A percentile compares a stretch with the other conserved stretches of the same genome.
Conservation (phyloP, 2,113 vertebrate species). For the Ginglymostoma cirratum region DNA sequence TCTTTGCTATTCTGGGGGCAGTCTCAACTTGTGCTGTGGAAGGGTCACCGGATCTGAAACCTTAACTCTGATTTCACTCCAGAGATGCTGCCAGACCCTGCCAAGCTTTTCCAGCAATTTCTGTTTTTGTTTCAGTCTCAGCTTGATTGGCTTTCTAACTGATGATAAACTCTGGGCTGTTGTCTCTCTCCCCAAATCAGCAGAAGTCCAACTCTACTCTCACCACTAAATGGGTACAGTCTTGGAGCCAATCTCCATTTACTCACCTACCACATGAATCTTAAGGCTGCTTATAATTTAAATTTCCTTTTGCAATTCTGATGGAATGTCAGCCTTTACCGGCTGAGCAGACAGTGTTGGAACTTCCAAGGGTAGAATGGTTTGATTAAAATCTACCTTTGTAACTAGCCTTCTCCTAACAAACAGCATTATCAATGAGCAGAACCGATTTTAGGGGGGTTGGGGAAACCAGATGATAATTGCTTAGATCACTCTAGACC, state of each 20-base stretch:
- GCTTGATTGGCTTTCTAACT: background rate
- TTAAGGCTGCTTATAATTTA: background rate
- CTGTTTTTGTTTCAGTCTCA: background rate
- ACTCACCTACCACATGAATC: background rate
- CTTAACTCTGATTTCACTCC: no score
- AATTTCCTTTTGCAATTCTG: background rate
- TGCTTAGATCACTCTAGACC: background rate
- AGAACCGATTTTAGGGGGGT: background rate
- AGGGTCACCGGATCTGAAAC: no score
- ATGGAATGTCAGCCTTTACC: background rate
- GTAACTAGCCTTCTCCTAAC: background rate
- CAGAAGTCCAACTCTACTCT: background rate
- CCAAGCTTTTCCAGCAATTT: no score
- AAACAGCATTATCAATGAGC: background rate
- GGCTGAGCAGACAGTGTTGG: background rate
- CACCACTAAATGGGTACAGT: background rate
- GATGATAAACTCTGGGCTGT: background rate
- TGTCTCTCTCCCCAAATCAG: background rate
- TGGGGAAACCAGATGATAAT: background rate
- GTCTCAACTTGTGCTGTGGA: background rate
- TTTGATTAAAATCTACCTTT: background rate
- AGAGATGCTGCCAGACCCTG: no score
- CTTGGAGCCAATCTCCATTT: background rate
- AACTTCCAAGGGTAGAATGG: background rate
- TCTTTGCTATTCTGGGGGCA: background rate